Evolutionary conservation across 2,113 vertebrate genomes (phyloP).

Genomic region (Panthera tigris): DNA sequence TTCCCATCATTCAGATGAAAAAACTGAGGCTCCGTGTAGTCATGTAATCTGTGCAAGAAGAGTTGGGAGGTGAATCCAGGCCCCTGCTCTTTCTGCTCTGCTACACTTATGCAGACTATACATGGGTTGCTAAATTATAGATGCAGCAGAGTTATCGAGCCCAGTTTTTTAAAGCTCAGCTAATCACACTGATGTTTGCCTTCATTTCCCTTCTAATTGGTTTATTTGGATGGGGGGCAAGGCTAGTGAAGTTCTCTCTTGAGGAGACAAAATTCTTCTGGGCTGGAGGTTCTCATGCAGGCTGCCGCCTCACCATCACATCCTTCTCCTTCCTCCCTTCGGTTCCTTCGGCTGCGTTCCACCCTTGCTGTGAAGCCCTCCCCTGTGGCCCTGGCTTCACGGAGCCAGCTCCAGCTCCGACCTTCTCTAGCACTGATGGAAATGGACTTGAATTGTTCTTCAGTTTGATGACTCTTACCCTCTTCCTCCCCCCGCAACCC

Average conservation of each 20-base stretch:
- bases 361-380: not conserved
- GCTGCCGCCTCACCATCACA: not conserved
- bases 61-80: not conserved
- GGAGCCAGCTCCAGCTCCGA: not conserved
- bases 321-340: not conserved
- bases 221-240: not conserved
- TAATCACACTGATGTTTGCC: not conserved
- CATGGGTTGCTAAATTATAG: not conserved
- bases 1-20: not conserved
- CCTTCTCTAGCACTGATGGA: not conserved
- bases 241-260: not conserved
- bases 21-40: not conserved
- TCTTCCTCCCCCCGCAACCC: fast-evolving
- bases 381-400: not conserved
- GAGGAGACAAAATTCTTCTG: not conserved
- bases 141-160: not conserved
- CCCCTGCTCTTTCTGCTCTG: not conserved
- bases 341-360: not conserved
- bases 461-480: not conserved
- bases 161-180: not conserved
- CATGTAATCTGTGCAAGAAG: not conserved
- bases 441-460: not conserved
- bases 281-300: not conserved
- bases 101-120: not conserved
- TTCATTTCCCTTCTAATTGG: not conserved